phyloP scores from a whole-genome alignment of 2,888 invertebrate genomes.

The Dolichomitus sp. region DNA sequence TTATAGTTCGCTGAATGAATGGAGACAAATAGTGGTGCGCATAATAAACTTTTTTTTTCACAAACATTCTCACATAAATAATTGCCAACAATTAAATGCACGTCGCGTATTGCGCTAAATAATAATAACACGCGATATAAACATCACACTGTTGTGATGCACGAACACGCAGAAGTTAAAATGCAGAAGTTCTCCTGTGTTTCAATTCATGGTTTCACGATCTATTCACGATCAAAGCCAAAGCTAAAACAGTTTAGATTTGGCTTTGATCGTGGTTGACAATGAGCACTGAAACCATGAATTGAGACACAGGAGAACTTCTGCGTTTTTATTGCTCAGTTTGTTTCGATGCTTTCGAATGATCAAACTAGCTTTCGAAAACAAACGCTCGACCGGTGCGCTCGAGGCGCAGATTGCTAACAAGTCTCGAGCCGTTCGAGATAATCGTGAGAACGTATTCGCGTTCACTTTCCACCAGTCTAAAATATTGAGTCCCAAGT shows the following conservation, averaged over 20 bases:
- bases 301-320: constrained; percentile 1
- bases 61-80: background rate
- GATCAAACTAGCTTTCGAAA: constrained; percentile 14
- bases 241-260: background rate
- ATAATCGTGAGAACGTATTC: background rate
- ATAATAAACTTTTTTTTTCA: background rate
- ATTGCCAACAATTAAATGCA: background rate
- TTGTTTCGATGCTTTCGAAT: constrained; percentile 2
- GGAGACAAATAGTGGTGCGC: background rate
- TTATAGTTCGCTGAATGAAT: constrained; percentile 8
- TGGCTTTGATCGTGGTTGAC: no score
- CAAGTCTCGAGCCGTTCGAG: background rate
- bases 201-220: background rate
- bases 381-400: constrained; percentile 11
- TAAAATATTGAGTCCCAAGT: background rate
- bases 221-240: background rate
- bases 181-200: background rate
- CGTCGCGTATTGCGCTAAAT: constrained; percentile 7
- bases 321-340: constrained; percentile 15
- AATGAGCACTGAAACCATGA: constrained; percentile 21
- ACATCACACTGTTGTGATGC: background rate
- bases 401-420: constrained; percentile 4
- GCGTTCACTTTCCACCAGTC: background rate
- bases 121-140: constrained; percentile 1
- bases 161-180: background rate